phyloP scores from a whole-genome alignment of 30 jellyfish, hydroid and myxozoan species.

The Hydractinia echinata region DNA sequence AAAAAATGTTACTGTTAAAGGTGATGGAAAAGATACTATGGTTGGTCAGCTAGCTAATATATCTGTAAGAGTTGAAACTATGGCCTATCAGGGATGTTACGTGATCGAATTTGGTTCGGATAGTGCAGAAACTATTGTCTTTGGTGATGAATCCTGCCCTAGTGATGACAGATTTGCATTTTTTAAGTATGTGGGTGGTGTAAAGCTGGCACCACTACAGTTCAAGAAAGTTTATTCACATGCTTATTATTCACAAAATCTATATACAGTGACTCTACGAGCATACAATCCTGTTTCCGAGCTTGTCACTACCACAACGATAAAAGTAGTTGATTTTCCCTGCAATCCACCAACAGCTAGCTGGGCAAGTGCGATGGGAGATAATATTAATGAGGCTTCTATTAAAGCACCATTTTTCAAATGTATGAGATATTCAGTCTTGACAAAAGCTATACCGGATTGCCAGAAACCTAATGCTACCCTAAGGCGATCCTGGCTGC shows the following conservation, averaged over 20 bases:
- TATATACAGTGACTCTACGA: conserved; percentile 6
- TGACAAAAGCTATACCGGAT: conserved; percentile 11
- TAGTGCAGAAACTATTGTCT: not conserved
- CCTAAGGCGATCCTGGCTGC: not conserved
- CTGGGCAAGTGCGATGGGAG: conserved; percentile 20
- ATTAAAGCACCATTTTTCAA: not conserved
- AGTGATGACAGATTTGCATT: not conserved
- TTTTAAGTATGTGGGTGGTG: not conserved
- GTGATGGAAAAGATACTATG: not conserved
- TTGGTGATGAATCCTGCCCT: conserved; percentile 8
- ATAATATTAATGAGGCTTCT: not conserved
- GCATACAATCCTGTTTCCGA: conserved; percentile 13
- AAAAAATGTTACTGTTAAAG: not conserved
- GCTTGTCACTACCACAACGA: not conserved
- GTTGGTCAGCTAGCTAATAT: conserved; percentile 10
- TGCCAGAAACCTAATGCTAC: not conserved
- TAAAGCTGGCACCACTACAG: not conserved
- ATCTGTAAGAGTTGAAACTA: not conserved
- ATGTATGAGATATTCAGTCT: not conserved
- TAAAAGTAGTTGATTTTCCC: conserved; percentile 18
- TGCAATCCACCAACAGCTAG: conserved; percentile 6
- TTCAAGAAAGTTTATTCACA: not conserved
- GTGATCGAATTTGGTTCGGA: not conserved
- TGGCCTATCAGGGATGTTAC: not conserved
- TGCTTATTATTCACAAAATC: not conserved